Conservation (phyloP, 2,797 vertebrate genomes). For the Hypotaenidia philippensis region DNA sequence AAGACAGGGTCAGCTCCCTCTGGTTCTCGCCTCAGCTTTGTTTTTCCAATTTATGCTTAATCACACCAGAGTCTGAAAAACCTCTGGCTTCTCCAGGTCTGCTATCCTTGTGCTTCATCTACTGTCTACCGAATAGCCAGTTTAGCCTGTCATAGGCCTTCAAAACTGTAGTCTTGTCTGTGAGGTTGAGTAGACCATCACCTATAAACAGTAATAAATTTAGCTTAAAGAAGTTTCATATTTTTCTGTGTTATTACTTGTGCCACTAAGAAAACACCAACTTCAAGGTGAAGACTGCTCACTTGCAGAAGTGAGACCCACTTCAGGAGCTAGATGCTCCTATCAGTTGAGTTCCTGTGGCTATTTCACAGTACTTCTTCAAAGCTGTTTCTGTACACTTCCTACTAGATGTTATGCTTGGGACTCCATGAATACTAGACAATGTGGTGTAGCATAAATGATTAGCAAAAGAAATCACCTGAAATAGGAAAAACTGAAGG, state of each 20-base stretch:
- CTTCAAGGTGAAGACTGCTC: background rate
- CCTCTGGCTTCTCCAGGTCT: background rate
- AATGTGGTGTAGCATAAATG: fast-evolving
- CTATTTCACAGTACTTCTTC: background rate
- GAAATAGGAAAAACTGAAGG: background rate
- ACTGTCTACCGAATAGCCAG: background rate
- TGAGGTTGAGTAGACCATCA: too few species aligned
- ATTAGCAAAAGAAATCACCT: background rate
- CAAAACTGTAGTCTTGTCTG: background rate
- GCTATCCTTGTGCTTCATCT: background rate
- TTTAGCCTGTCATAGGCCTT: background rate
- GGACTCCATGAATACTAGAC: fast-evolving
- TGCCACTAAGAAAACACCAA: background rate
- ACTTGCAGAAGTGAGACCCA: background rate
- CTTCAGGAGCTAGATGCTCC: background rate
- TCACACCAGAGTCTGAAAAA: background rate
- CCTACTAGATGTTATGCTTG: background rate
- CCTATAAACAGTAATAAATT: background rate
- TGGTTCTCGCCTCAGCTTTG: background rate
- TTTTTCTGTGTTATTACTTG: background rate
- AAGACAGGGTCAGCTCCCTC: background rate
- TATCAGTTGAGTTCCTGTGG: background rate
- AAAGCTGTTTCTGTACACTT: background rate
- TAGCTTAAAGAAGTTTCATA: background rate
- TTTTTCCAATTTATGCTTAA: background rate